phyloP scores from a whole-genome alignment of 2,888 invertebrate species.

The Dilophus febrilis region DNA sequence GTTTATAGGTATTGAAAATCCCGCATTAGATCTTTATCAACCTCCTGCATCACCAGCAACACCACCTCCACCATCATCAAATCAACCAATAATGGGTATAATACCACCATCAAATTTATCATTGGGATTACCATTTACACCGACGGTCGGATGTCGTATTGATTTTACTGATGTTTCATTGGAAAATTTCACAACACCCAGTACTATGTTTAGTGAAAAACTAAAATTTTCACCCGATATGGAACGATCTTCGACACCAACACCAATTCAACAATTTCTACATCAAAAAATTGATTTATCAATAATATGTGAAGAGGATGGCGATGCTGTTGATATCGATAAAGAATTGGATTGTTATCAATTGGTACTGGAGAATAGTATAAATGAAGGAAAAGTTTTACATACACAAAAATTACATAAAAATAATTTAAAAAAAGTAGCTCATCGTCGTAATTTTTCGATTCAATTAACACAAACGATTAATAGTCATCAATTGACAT shows the following conservation, averaged over 20 bases:
- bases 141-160: slow-evolving; percentile 25
- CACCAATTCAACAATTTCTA: slow-evolving; percentile 8
- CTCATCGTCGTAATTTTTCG: too few species aligned
- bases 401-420: slow-evolving; percentile 13
- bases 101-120: slow-evolving; percentile 12
- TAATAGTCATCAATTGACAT: too few species aligned
- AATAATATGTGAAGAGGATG: slow-evolving; percentile 24
- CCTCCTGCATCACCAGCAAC: too few species aligned
- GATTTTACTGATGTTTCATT: slow-evolving; percentile 17
- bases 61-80: too few species aligned
- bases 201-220: slow-evolving; percentile 24
- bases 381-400: slow-evolving; percentile 27
- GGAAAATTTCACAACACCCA: slow-evolving; percentile 23
- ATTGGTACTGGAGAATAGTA: slow-evolving; percentile 29
- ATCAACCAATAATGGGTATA: too few species aligned
- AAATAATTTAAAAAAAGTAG: slow-evolving; percentile 6
- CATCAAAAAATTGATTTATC: slow-evolving; percentile 12
- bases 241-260: slow-evolving; percentile 10
- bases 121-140: slow-evolving; percentile 25
- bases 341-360: slow-evolving; percentile 28
- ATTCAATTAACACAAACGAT: too few species aligned
- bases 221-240: slow-evolving; percentile 23
- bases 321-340: slow-evolving; percentile 24
- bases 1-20: slow-evolving; percentile 14
- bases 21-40: slow-evolving; percentile 12